Evolutionary conservation across 2,113 vertebrate genomes (phyloP).

Genomic region (Serilophus lunatus): DNA sequence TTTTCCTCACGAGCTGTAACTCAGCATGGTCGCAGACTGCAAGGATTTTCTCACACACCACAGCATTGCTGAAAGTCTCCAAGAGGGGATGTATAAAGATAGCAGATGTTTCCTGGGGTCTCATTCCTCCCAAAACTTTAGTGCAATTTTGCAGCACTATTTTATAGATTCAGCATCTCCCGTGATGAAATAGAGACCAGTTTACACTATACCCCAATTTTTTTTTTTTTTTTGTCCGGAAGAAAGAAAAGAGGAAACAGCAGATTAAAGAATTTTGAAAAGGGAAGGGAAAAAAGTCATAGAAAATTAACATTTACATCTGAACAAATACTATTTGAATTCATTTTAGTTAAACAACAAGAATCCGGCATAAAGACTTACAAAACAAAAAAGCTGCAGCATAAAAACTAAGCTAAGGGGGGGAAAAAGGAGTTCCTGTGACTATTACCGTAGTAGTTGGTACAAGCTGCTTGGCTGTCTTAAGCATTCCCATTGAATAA

Average conservation of each 20-base stretch:
- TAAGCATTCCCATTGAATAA: slow-evolving; percentile 84
- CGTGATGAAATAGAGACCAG: slow-evolving; percentile 55
- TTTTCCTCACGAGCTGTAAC: slow-evolving; percentile 69
- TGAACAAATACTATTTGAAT: slow-evolving; percentile 48
- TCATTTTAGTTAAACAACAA: slow-evolving; percentile 31
- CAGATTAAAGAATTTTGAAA: slow-evolving; percentile 70
- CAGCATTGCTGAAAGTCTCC: slow-evolving; percentile 66
- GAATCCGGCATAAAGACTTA: slow-evolving; percentile 32
- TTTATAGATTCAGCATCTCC: slow-evolving; percentile 58
- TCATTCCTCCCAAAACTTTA: slow-evolving; percentile 70
- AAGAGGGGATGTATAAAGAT: slow-evolving; percentile 63
- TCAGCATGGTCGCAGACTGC: slow-evolving; percentile 62
- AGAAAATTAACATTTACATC: slow-evolving; percentile 63
- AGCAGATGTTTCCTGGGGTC: slow-evolving; percentile 67
- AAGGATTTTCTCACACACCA: slow-evolving; percentile 62
- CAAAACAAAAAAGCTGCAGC: slow-evolving; percentile 9
- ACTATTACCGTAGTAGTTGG: slow-evolving; percentile 43
- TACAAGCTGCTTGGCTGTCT: slow-evolving; percentile 66
- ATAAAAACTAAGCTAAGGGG: slow-evolving; percentile 52
- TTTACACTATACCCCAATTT: slow-evolving; percentile 29
- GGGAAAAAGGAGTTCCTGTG: slow-evolving; percentile 45
- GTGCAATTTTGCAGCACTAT: slow-evolving; percentile 57
- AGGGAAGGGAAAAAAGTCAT: slow-evolving; percentile 17
- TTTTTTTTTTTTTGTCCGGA: neutral
- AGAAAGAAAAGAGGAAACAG: slow-evolving; percentile 70